phyloP scores from a whole-genome alignment of 2,888 invertebrate genomes.

The Conistra vaccinii region DNA sequence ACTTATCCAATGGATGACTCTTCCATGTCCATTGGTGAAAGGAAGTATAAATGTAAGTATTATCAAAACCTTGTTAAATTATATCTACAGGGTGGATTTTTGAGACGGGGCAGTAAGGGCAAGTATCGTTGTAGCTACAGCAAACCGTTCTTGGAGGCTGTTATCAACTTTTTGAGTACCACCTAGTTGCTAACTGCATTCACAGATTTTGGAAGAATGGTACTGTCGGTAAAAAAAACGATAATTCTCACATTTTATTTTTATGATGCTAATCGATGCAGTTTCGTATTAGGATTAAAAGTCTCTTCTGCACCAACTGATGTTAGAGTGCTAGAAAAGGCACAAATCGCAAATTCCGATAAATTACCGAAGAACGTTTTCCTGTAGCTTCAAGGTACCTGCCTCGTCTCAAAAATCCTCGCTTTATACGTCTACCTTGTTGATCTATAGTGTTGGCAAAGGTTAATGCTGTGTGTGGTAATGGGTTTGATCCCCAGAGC shows the following conservation, averaged over 20 bases:
- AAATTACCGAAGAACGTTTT: not conserved
- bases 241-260: not conserved
- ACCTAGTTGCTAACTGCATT: not conserved
- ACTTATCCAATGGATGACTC: constrained; percentile 88
- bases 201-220: not conserved
- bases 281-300: not conserved
- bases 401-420: not conserved
- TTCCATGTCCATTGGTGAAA: constrained; percentile 85
- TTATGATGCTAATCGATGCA: not conserved
- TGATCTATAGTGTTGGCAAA: not conserved
- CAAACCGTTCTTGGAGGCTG: not conserved
- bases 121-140: not conserved
- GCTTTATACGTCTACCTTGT: not conserved
- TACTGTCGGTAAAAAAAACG: not conserved
- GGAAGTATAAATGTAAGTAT: constrained; percentile 87
- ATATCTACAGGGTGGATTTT: not conserved
- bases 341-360: not conserved
- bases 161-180: not conserved
- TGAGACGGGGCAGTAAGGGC: not conserved
- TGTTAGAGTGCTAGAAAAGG: not conserved
- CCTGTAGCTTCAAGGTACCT: not conserved
- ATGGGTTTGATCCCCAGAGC: not conserved
- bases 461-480: not conserved
- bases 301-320: not conserved
- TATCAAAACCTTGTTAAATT: not conserved